phyloP scores from a whole-genome alignment of 1,140 invertebrate genomes.

The Solenopsis invicta region DNA sequence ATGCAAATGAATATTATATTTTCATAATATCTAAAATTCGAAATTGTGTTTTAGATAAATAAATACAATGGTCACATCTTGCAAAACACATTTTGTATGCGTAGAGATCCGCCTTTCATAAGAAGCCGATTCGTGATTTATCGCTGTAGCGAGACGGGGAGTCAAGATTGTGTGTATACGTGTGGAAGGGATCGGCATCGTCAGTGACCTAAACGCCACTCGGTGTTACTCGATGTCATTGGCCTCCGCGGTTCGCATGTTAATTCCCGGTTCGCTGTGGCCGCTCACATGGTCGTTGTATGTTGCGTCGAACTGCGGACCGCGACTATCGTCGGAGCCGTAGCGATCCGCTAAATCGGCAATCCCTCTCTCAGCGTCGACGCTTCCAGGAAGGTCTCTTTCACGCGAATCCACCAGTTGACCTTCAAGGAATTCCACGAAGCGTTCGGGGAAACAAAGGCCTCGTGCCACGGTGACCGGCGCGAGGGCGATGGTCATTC shows the following conservation, averaged over 20 bases:
- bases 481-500: constrained; percentile 63
- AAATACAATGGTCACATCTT: background rate
- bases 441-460: constrained; percentile 76
- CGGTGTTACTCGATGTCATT: constrained; percentile 82
- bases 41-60: constrained; percentile 1
- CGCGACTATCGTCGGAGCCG: background rate
- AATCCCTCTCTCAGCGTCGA: constrained; percentile 15
- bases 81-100: background rate
- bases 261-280: constrained; percentile 68
- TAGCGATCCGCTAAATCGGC: constrained; percentile 45
- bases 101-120: background rate
- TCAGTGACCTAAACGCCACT: constrained; percentile 67
- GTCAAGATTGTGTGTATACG: background rate
- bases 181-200: constrained; percentile 51
- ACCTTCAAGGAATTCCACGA: constrained; percentile 77
- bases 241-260: constrained; percentile 78
- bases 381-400: constrained; percentile 61
- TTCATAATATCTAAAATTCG: constrained; percentile 10
- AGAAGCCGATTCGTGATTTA: constrained; percentile 49
- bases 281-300: constrained; percentile 72
- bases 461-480: constrained; percentile 57
- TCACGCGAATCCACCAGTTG: constrained; percentile 58
- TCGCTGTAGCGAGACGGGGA: background rate
- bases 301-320: background rate
- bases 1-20: background rate